Base-by-base conservation (phyloP, 2,888 invertebrate genomes). In the Apotomis capreana region DNA sequence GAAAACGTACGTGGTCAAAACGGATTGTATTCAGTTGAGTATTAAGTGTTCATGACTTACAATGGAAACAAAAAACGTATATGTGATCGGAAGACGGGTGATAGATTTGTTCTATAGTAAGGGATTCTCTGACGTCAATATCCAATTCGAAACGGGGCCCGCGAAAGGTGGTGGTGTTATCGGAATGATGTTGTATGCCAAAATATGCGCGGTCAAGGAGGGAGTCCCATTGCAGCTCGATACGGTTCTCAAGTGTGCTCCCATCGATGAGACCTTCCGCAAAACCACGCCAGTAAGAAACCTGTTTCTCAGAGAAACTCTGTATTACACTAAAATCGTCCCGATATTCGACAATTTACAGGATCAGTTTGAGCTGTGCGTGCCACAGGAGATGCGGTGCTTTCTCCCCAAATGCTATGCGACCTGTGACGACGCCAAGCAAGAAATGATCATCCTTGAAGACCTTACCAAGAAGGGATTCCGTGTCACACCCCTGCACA, bases 361-460 rank as follows among this genome's bases (percentile, higher is more conserved):
- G 54, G 72, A 72, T 13, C 72, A 72, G 36, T 72, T 72, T 46
- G 72, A 72, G 52, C 37, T 72, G n/a, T 72, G 72, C 9, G 72
- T 72, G n/a, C 72, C 72, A 5, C 68, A 63, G n/a, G 72, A 72
- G 44, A 72, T 72, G 72, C 62, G 68, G n/a, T 72, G 68, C 12
- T 52, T 54, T 8, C 72, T 72, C 4, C 72, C 72, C 4, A 72
- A 72, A 44, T 58, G 55, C 15, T 68, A 68, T 9, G 68, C 62
- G 10, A 63, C 51, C 10, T 63, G 68, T 13, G 68, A 52, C 3
- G 72, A 72, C 15, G 37, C 15, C 9, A 62, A 26, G 15, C 72
- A 63, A 4, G 72, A 72, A 36, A 68, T 72, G 13, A 52, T 72
- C 12, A 63, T 72, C 13, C 72, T 72, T 15, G 72, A 72, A 63